Base-by-base conservation (phyloP, 1,140 invertebrate genomes). In the Lerema accius region DNA sequence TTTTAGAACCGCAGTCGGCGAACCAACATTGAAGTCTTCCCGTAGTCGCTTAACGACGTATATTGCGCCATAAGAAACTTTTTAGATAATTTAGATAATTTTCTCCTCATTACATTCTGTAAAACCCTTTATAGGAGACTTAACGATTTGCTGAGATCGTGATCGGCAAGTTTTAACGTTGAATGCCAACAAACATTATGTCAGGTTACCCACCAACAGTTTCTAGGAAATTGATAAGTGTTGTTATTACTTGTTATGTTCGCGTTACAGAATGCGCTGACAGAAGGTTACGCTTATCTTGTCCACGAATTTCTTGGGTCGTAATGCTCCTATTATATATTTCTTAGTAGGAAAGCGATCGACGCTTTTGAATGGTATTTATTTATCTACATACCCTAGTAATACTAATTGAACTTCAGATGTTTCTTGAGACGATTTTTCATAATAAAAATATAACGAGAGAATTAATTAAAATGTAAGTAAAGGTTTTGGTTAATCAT, bases 171-270 rank as follows among this genome's bases (percentile, higher is more conserved):
- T 43, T 56, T 56, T 56, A 43, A 32, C 19, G 53, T 43, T 56
- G 26, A 56, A 56, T 56, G 53, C 39, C 53, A 43, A 56, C 39
- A 50, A 56, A 56, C 53, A 43, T 56, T 56, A 56, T 56, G 39
- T 43, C 53, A 43, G 53, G 4, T 42, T 37, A n/a, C n/a, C 53
- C 37, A 55, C 51, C 51, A 28, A 56, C 39, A 43, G 51, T 43
- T 56, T 28, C 39, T 43, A 56, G 51, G 51, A 43, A 56, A 51
- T 37, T 51, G 28, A 51, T 51, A 35, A 51, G 28, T 39, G 49
- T 10, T 39, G 11, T n/a, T n/a, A n/a, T n/a, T n/a, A n/a, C n/a
- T n/a, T 51, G 14, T 35, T 39, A 35, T 51, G 15, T 32, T 14
- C 23, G 19, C 19, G 19, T 9, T 35, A 9, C 45, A 49, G 26